Conservation (phyloP, 2,888 invertebrate genomes). For the Coleophora flavipennella region DNA sequence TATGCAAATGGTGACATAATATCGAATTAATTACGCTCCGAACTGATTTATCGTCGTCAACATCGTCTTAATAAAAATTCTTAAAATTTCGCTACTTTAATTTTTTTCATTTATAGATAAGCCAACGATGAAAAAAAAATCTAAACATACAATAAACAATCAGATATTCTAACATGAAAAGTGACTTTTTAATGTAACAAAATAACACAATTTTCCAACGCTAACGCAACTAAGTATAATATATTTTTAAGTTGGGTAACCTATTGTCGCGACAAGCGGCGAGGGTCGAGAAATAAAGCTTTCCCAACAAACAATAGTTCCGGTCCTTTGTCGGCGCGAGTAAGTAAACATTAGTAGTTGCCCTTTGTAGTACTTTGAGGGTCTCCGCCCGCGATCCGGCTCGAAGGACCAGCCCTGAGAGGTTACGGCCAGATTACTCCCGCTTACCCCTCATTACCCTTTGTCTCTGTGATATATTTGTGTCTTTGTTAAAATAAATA, state of each 20-base stretch:
- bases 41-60: no score
- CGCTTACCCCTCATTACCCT: constrained; percentile 56
- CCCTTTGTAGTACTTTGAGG: constrained; percentile 36
- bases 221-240: constrained; percentile 4
- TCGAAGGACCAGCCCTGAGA: constrained; percentile 29
- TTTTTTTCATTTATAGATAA: no score
- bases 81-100: no score
- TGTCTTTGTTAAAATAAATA: constrained; percentile 24
- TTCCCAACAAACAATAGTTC: constrained; percentile 72
- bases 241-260: constrained; percentile 58
- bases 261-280: constrained; percentile 63
- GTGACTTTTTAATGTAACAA: no score
- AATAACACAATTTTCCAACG: constrained; percentile 6
- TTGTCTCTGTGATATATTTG: constrained; percentile 56
- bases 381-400: constrained; percentile 14
- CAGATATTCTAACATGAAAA: no score
- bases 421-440: constrained; percentile 57
- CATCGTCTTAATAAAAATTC: no score
- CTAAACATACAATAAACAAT: no score
- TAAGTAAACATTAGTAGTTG: constrained; percentile 72
- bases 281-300: constrained; percentile 71
- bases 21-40: no score
- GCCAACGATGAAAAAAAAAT: no score
- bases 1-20: no score
- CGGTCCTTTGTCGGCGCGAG: constrained; percentile 68